phyloP scores from a whole-genome alignment of 2,797 vertebrate genomes.

The Megaceryle alcyon region DNA sequence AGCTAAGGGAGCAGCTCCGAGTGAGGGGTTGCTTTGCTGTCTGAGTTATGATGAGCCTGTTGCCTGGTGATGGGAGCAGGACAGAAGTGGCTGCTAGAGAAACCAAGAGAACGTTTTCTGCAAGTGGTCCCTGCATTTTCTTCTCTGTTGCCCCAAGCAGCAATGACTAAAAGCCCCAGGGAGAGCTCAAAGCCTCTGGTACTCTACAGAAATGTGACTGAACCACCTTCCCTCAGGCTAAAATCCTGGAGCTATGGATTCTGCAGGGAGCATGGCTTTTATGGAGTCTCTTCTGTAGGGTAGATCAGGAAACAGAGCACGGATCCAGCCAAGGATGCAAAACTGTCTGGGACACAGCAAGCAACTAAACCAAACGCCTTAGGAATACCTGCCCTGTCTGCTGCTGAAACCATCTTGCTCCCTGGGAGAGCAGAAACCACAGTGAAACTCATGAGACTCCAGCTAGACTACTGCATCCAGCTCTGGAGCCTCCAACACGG shows the following conservation, averaged over 20 bases:
- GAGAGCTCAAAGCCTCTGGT: background rate
- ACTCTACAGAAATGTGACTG: background rate
- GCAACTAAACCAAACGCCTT: fast-evolving
- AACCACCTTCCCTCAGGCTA: background rate
- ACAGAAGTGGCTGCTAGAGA: background rate
- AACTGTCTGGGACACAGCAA: background rate
- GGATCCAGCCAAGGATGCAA: background rate
- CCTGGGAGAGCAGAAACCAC: background rate
- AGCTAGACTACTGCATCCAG: too few relatives aligned
- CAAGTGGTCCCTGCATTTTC: too few relatives aligned
- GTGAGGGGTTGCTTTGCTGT: background rate
- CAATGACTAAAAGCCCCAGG: background rate
- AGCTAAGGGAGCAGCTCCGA: background rate
- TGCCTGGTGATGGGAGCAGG: background rate
- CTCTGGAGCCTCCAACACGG: too few relatives aligned
- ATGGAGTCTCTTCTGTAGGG: fast-evolving
- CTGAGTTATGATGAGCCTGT: background rate
- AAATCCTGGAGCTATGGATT: background rate
- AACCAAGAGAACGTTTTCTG: background rate
- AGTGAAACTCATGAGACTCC: too few relatives aligned
- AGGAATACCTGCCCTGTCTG: background rate
- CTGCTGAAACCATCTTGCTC: background rate
- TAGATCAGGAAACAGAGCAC: background rate
- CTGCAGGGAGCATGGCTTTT: background rate
- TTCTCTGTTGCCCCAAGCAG: background rate